These are phyloP conservation scores for Pseudomugil tenellus DNA, from an alignment of 2,797 vertebrate species.

Conservation along the genomic window DNA sequence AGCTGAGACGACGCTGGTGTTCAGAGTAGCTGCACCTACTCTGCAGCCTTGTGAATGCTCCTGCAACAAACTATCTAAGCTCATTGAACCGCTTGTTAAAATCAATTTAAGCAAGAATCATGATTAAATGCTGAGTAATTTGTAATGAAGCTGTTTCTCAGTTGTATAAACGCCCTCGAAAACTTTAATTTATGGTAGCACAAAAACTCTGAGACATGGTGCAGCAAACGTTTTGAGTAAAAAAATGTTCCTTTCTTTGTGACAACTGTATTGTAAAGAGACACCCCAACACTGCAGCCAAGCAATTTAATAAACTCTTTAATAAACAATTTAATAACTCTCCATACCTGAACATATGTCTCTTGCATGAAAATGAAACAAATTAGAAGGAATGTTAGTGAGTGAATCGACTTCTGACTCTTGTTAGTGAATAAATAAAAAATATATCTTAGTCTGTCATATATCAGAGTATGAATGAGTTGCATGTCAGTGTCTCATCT, in stretches of 20 bases:
- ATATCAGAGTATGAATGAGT: not conserved
- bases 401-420: not conserved
- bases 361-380: not conserved
- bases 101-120: not conserved
- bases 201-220: not conserved
- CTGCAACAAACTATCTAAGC: too few species aligned
- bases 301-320: too few species aligned
- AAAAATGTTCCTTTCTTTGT: not conserved
- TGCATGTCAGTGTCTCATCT: not conserved
- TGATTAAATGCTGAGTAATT: not conserved
- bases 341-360: not conserved
- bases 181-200: not conserved
- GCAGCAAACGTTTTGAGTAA: not conserved
- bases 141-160: not conserved
- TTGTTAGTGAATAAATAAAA: not conserved
- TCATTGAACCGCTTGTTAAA: not conserved
- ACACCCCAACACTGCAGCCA: not conserved
- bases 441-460: not conserved
- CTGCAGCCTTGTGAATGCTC: not conserved
- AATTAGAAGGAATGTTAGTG: not conserved
- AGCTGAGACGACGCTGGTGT: conserved; percentile 30
- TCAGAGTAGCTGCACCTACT: not conserved
- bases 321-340: too few species aligned
- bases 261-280: not conserved
- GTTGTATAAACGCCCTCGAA: too few species aligned